Percentiles rank a stretch among this genome's conserved stretches.
phyloP scores from a whole-genome alignment of 1,140 invertebrate genomes.

The Samia ricini region DNA sequence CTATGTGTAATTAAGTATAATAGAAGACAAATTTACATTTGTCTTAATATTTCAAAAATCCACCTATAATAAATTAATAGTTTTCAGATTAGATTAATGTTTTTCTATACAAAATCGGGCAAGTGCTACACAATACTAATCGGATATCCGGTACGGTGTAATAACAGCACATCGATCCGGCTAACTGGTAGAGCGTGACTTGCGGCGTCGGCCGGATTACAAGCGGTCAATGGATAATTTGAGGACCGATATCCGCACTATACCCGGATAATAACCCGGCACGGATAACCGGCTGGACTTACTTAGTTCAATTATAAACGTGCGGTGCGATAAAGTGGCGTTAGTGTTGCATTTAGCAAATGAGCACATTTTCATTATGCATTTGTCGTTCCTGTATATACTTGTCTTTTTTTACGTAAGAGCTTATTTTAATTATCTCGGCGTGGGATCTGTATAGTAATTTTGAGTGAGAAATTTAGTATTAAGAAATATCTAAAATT shows the following conservation, averaged over 20 bases:
- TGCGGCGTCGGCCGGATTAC: constrained; percentile 29
- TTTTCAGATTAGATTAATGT: not conserved
- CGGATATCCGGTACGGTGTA: not conserved
- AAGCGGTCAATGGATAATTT: constrained; percentile 39
- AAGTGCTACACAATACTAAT: constrained; percentile 6
- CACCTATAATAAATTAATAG: no score
- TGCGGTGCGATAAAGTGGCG: constrained; percentile 15
- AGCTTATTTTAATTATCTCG: no score
- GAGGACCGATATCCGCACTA: constrained; percentile 29
- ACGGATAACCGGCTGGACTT: constrained; percentile 25
- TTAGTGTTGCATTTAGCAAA: not conserved
- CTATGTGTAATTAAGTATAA: no score
- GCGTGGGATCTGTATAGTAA: no score
- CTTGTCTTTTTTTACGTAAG: no score
- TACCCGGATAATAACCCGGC: constrained; percentile 27
- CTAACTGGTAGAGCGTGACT: constrained; percentile 24
- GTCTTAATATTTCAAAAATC: no score
- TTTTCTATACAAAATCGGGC: not conserved
- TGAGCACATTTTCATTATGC: not conserved
- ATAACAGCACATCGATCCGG: constrained; percentile 13
- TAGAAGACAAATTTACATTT: no score
- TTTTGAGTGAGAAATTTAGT: no score
- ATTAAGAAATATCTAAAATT: no score
- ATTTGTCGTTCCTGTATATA: no score
- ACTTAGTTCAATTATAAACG: constrained; percentile 23